phyloP scores from a whole-genome alignment of 2,888 invertebrate genomes.

The Antheraea assamensis region DNA sequence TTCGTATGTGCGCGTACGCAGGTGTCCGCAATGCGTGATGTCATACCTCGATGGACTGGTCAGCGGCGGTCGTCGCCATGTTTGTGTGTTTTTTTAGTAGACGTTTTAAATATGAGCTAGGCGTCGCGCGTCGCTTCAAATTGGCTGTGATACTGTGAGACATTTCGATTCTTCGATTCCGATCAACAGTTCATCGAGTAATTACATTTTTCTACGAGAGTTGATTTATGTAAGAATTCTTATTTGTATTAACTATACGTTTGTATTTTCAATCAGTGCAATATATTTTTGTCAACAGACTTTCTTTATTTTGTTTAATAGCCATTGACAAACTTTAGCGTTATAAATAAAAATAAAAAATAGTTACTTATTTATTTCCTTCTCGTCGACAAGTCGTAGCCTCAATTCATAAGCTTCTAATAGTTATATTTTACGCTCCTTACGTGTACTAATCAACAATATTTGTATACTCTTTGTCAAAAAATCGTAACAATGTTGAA shows the following conservation, averaged over 20 bases:
- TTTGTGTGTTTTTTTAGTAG: constrained; percentile 15
- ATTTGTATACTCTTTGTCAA: too few species aligned
- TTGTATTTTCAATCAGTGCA: too few species aligned
- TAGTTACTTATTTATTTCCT: too few species aligned
- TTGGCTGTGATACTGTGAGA: not conserved
- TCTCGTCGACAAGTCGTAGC: too few species aligned
- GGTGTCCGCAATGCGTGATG: constrained; percentile 59
- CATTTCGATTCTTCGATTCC: not conserved
- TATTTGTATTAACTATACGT: not conserved
- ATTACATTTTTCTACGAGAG: not conserved
- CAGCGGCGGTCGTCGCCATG: constrained; percentile 28
- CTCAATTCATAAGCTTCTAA: too few species aligned
- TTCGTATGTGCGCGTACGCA: constrained; percentile 43
- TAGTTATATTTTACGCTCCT: too few species aligned
- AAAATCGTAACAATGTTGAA: too few species aligned
- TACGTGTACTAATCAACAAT: too few species aligned
- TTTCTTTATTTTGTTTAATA: too few species aligned
- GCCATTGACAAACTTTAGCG: too few species aligned
- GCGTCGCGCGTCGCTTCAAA: constrained; percentile 1
- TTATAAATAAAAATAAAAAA: too few species aligned
- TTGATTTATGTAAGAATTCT: not conserved
- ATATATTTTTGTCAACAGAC: too few species aligned
- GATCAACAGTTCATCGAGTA: not conserved
- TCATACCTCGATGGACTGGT: constrained; percentile 66
- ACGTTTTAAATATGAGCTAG: constrained; percentile 8